These are phyloP conservation scores for Dryocosmus kuriphilus DNA, from an alignment of 2,888 invertebrate genomes.

Conservation along the genomic window DNA sequence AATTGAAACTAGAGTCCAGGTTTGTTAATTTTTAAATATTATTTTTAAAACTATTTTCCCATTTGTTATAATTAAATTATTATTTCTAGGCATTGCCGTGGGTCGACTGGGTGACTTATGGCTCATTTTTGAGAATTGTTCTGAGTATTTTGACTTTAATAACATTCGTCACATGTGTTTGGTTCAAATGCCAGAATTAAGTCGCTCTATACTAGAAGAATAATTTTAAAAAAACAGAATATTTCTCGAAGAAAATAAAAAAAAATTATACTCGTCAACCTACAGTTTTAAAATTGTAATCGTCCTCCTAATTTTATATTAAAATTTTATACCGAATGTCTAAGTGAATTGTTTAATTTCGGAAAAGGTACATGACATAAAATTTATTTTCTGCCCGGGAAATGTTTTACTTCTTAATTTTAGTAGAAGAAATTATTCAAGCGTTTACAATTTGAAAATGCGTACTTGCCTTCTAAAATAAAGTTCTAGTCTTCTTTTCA, in stretches of 20 bases:
- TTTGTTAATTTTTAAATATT: conserved; percentile 21
- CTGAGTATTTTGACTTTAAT: conserved; percentile 38
- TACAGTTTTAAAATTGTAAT: background rate
- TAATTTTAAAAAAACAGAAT: background rate
- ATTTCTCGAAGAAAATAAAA: conserved; percentile 1
- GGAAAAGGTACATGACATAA: too few relatives aligned
- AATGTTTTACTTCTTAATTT: too few relatives aligned
- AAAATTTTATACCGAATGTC: background rate
- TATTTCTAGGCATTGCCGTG: conserved; percentile 51
- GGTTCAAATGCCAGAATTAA: conserved; percentile 54
- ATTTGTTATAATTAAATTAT: background rate
- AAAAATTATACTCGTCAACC: background rate
- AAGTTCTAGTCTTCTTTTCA: too few relatives aligned
- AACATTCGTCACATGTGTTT: conserved; percentile 52
- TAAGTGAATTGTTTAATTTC: background rate
- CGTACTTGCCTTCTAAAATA: too few relatives aligned
- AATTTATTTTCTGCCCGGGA: too few relatives aligned
- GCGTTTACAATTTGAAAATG: too few relatives aligned
- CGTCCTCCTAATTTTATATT: background rate
- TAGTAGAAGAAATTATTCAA: too few relatives aligned
- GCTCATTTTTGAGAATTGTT: conserved; percentile 54
- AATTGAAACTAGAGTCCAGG: conserved; percentile 17
- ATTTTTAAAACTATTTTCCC: background rate
- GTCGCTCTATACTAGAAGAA: conserved; percentile 52
- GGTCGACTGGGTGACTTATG: conserved; percentile 57